phyloP scores from a whole-genome alignment of 2,113 vertebrate genomes.

The Oxyura jamaicensis region DNA sequence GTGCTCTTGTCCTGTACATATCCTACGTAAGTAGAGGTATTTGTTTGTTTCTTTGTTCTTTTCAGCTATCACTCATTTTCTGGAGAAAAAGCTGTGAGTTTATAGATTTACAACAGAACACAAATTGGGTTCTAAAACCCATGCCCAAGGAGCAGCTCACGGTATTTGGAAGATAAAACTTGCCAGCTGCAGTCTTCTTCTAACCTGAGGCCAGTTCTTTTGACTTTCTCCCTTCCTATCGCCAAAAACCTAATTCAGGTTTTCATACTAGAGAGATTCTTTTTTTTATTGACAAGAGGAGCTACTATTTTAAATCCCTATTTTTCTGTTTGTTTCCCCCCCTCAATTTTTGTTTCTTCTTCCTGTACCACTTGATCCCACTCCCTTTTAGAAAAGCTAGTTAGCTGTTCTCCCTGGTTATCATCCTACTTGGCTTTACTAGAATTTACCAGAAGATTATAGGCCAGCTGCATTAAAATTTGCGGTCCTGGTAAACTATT shows the following conservation, averaged over 20 bases:
- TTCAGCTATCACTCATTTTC: background rate
- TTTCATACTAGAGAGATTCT: background rate
- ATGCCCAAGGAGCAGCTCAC: background rate
- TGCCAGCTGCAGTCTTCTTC: background rate
- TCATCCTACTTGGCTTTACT: background rate
- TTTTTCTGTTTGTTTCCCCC: background rate
- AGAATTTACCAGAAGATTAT: background rate
- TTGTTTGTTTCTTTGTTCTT: background rate
- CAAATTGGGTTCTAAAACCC: background rate
- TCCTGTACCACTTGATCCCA: background rate
- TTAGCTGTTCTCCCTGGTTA: background rate
- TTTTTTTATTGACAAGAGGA: background rate
- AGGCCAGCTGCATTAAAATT: background rate
- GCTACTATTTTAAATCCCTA: background rate
- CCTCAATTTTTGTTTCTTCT: background rate
- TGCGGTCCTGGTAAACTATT: accelerated
- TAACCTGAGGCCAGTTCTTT: background rate
- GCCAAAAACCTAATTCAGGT: background rate
- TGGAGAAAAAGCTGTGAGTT: background rate
- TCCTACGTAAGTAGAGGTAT: background rate
- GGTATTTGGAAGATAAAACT: background rate
- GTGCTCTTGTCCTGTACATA: background rate
- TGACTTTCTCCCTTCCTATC: background rate
- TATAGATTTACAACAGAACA: background rate
- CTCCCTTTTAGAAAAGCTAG: background rate